Evolutionary conservation across 2,113 vertebrate species (phyloP).

Genomic region (Sminthopsis crassicaudata): DNA sequence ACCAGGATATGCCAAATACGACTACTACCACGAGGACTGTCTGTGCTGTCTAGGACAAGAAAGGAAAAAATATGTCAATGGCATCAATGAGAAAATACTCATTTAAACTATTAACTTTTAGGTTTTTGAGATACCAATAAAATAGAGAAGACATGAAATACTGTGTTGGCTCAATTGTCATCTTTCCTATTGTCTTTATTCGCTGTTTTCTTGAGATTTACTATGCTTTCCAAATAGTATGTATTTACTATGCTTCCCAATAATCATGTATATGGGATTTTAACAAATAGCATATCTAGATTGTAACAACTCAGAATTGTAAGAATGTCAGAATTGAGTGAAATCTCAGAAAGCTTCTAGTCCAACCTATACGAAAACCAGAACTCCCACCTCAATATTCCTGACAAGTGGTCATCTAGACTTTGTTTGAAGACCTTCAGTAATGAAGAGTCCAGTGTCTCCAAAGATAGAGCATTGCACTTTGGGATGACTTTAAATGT

Average conservation of each 20-base stretch:
- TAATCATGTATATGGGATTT: not conserved
- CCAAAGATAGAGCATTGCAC: not conserved
- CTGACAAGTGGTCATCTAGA: not conserved
- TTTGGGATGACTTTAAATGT: not conserved
- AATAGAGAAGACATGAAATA: not conserved
- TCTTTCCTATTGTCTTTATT: not conserved
- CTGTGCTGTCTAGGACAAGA: constrained; percentile 91
- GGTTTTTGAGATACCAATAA: not conserved
- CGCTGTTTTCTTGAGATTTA: not conserved
- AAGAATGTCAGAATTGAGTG: not conserved
- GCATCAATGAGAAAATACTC: not conserved
- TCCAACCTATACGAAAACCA: not conserved
- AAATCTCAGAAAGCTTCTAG: not conserved
- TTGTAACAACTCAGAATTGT: not conserved
- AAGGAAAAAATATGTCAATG: not conserved
- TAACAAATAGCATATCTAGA: not conserved
- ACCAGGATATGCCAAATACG: constrained; percentile 98
- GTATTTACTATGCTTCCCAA: not conserved
- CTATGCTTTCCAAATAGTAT: too few species aligned
- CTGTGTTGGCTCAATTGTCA: not conserved
- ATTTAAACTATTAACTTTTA: not conserved
- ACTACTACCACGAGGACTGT: constrained; percentile 97
- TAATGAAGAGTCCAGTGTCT: not conserved
- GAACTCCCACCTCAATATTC: not conserved
- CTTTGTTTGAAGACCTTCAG: not conserved